phyloP scores from a whole-genome alignment of 2,888 invertebrate genomes.

The Hylaea fasciaria region DNA sequence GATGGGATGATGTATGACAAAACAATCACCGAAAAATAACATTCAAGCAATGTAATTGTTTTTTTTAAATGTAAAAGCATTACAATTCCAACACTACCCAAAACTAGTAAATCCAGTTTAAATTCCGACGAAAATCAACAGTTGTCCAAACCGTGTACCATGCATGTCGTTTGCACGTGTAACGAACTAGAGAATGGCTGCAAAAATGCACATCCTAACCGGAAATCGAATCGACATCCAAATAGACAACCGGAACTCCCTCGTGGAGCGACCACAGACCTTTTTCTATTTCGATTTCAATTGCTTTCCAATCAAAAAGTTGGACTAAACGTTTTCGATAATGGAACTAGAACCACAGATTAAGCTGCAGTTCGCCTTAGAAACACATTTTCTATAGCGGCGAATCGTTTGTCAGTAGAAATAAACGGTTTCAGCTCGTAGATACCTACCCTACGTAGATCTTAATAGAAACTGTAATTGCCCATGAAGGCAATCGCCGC shows the following conservation, averaged over 20 bases:
- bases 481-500: too few species aligned
- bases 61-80: too few species aligned
- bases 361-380: background rate
- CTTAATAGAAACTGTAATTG: too few species aligned
- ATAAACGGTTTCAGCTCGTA: too few species aligned
- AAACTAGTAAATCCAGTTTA: background rate
- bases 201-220: constrained; percentile 2
- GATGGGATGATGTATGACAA: too few species aligned
- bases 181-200: background rate
- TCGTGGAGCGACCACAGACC: constrained; percentile 6
- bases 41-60: too few species aligned
- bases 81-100: too few species aligned
- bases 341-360: background rate
- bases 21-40: too few species aligned
- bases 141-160: background rate
- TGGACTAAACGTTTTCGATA: background rate
- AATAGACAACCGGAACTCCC: constrained; percentile 10
- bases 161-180: constrained; percentile 1
- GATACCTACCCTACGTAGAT: too few species aligned
- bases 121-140: constrained; percentile 10
- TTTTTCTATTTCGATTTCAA: constrained; percentile 18
- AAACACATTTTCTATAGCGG: too few species aligned
- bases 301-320: constrained; percentile 24
- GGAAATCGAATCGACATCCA: constrained; percentile 13
- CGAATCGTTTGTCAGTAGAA: too few species aligned